These are phyloP conservation scores for Morinoia aosen DNA, from an alignment of 2,888 invertebrate genomes.

Conservation along the genomic window DNA sequence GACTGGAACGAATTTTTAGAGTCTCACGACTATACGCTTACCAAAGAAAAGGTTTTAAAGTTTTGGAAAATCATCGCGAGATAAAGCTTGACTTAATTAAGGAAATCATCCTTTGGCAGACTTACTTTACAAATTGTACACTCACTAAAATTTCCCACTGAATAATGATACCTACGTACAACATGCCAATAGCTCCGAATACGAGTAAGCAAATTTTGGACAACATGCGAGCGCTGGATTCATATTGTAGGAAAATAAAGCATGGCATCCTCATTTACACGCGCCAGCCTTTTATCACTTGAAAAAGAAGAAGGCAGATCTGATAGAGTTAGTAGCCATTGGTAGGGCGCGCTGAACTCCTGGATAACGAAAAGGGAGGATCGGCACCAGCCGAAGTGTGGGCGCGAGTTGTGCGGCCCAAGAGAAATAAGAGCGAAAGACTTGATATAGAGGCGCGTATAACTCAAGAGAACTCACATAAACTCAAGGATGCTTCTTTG, in stretches of 20 bases:
- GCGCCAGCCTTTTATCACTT: background rate
- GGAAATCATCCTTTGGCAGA: background rate
- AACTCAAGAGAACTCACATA: constrained; percentile 5
- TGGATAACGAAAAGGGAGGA: background rate
- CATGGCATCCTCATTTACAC: background rate
- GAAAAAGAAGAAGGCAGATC: background rate
- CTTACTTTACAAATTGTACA: background rate
- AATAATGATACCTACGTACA: background rate
- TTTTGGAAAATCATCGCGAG: background rate
- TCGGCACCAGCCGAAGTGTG: background rate
- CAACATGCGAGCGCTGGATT: background rate
- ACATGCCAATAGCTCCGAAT: background rate
- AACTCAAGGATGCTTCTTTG: constrained; percentile 40
- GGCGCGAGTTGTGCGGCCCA: constrained; percentile 28
- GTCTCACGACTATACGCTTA: background rate
- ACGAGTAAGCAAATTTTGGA: background rate
- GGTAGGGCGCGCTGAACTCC: background rate
- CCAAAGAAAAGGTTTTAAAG: background rate
- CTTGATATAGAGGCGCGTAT: constrained; percentile 6
- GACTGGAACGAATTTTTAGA: background rate
- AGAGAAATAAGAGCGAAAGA: constrained; percentile 28
- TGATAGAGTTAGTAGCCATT: background rate
- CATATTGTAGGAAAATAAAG: background rate
- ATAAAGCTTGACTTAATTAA: background rate
- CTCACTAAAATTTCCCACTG: background rate